Conservation (phyloP, 2,888 invertebrate genomes). For the Brachypalpus laphriformis region DNA sequence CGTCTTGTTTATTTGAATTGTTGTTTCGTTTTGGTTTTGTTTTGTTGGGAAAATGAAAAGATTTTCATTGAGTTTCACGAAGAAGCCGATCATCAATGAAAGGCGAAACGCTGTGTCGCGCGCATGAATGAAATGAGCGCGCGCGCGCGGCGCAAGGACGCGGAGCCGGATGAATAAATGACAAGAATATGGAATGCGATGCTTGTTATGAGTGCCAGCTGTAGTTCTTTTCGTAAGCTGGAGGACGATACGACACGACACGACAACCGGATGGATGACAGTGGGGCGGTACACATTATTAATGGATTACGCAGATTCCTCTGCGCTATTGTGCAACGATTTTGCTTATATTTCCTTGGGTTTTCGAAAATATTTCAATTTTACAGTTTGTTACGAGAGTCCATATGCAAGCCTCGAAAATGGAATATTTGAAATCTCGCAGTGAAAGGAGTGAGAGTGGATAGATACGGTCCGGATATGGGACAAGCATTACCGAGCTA, state of each 20-base stretch:
- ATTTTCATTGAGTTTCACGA: constrained; percentile 46
- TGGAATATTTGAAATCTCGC: too few relatives aligned
- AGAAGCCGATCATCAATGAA: constrained; percentile 61
- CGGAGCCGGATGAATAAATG: constrained; percentile 41
- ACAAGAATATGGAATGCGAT: constrained; percentile 43
- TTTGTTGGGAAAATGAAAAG: not conserved
- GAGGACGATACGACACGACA: constrained; percentile 3
- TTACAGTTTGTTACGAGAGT: too few relatives aligned
- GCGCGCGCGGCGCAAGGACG: not conserved
- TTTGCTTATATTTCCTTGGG: too few relatives aligned
- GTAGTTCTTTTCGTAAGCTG: constrained; percentile 21
- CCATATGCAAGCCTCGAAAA: too few relatives aligned
- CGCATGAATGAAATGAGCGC: constrained; percentile 45
- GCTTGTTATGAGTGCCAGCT: constrained; percentile 52
- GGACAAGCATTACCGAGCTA: too few relatives aligned
- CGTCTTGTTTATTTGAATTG: constrained; percentile 35
- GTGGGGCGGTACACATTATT: not conserved
- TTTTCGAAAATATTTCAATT: too few relatives aligned
- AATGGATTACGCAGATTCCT: constrained; percentile 10
- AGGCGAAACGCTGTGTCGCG: constrained; percentile 17
- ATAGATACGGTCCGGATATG: too few relatives aligned
- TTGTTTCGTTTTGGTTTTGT: constrained; percentile 4
- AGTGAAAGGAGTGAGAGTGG: too few relatives aligned
- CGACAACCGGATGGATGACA: constrained; percentile 38
- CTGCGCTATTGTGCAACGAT: too few relatives aligned